Evolutionary conservation across 1,140 invertebrate genomes (phyloP).

Genomic region (Drosophila burlai): DNA sequence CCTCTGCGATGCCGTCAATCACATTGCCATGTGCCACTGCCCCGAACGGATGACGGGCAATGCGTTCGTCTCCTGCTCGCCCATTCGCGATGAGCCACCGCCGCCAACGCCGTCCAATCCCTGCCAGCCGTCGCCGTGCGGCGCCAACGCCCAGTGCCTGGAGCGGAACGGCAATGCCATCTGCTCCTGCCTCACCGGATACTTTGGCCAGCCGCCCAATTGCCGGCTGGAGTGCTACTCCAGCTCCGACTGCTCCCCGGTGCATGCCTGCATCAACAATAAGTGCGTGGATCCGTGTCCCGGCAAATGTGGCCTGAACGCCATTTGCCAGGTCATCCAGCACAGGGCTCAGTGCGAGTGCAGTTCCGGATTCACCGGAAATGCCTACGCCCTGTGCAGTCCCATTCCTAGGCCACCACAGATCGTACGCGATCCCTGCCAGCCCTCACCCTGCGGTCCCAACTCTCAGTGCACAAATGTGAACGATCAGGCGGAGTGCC

Average conservation of each 20-base stretch:
- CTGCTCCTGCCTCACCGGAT: slow-evolving; percentile 90
- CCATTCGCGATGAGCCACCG: slow-evolving; percentile 67
- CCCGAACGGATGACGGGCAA: slow-evolving; percentile 91
- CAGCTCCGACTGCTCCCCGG: slow-evolving; percentile 90
- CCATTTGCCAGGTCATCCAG: slow-evolving; percentile 90
- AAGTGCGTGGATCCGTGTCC: slow-evolving; percentile 93
- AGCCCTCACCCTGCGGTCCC: slow-evolving; percentile 91
- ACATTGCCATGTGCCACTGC: slow-evolving; percentile 91
- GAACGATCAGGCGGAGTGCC: slow-evolving; percentile 87
- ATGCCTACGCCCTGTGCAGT: slow-evolving; percentile 91
- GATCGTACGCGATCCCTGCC: slow-evolving; percentile 87
- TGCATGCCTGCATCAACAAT: slow-evolving; percentile 91
- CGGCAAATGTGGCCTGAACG: slow-evolving; percentile 91
- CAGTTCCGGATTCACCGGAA: slow-evolving; percentile 89
- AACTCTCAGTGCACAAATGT: slow-evolving; percentile 90
- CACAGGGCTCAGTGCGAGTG: slow-evolving; percentile 92
- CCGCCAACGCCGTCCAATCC: slow-evolving; percentile 85
- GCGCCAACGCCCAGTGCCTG: slow-evolving; percentile 91
- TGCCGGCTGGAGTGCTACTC: slow-evolving; percentile 92
- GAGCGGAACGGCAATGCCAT: slow-evolving; percentile 90
- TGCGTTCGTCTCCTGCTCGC: slow-evolving; percentile 86
- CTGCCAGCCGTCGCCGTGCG: slow-evolving; percentile 91
- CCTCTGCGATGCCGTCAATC: slow-evolving; percentile 91
- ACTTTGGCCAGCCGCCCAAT: slow-evolving; percentile 89
- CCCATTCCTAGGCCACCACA: slow-evolving; percentile 87